Conservation (phyloP, 2,888 invertebrate species). For the Allolobophora icterica region DNA sequence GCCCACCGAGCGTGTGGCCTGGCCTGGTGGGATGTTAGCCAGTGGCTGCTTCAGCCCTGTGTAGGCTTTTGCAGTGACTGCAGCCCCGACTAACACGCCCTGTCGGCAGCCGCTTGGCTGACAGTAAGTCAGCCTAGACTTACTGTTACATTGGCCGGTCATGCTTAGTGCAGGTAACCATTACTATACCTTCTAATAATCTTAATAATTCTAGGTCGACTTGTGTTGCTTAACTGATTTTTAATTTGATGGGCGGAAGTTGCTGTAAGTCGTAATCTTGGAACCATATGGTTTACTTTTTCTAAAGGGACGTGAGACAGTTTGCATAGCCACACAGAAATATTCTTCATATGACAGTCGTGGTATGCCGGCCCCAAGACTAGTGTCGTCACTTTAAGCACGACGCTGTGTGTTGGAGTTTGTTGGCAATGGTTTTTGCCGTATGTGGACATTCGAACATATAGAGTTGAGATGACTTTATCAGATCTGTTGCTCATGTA, state of each 20-base stretch:
- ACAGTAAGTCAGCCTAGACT: not conserved
- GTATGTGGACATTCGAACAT: not conserved
- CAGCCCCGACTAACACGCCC: not conserved
- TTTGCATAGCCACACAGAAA: not conserved
- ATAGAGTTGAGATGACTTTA: no score
- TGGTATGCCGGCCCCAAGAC: not conserved
- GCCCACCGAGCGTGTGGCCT: not conserved
- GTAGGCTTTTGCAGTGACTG: not conserved
- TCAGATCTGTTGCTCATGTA: no score
- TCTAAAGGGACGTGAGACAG: not conserved
- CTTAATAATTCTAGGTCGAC: not conserved
- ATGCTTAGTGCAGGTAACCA: not conserved
- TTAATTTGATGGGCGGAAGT: not conserved
- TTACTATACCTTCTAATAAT: not conserved
- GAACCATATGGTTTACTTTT: not conserved
- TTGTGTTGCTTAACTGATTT: not conserved
- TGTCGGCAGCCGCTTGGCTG: not conserved
- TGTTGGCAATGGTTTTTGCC: not conserved
- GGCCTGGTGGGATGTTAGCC: not conserved
- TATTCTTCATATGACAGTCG: no score
- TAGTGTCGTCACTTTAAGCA: not conserved
- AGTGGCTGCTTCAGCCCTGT: not conserved
- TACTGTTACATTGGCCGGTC: constrained; percentile 7
- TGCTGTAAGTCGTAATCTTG: not conserved
- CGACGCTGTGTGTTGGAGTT: not conserved